Evolutionary conservation across 1,140 invertebrate genomes (phyloP), one percentile per base, ranked within the genome.

Genomic region (Megalonaias nervosa): DNA sequence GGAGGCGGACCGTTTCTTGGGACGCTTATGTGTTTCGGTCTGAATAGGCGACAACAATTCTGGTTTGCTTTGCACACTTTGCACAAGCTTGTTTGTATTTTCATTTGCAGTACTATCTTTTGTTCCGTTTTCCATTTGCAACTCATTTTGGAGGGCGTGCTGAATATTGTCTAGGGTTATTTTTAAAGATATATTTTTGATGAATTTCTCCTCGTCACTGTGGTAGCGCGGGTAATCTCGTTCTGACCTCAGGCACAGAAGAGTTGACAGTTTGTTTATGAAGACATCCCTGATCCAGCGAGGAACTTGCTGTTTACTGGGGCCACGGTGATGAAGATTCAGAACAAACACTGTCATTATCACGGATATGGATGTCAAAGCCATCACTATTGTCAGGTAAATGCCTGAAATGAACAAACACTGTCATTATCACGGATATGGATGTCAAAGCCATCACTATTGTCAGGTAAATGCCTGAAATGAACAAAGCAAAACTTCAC

Each of bases 401-500:
- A 91, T 91, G 58, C 91, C 91, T 91, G 84, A 23, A 87, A 85
- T 65, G 64, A 73, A 62, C 55, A 68, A 59, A 72, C 56, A 92
- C 91, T 1, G 91, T 92, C 78, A 91, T 85, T 17, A 92, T 88
- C 62, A 91, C 91, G 6, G 91, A 91, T 74, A 92, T 74, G 17
- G 91, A 92, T 19, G 91, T 91, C 81, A 91, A 85, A 6, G 88
- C 88, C 91, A 91, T 91, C 14, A 89, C 91, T 14, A 90, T 88
- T 12, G 90, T 91, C 67, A 92, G 84, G 80, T 91, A 91, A 57
- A 91, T 91, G 58, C 91, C 91, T 91, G 84, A 23, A 87, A 85
- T 65, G 64, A 73, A 62, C 55, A 68, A 59, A 72, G 61, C 48
- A 19, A 70, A 19, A 21, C 38, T 14, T 59, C 57, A 16, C 23